Evolutionary conservation across 2,797 vertebrate genomes (phyloP), one percentile per base, ranked within the genome.

Genomic region (Pseudomugil tenellus): DNA sequence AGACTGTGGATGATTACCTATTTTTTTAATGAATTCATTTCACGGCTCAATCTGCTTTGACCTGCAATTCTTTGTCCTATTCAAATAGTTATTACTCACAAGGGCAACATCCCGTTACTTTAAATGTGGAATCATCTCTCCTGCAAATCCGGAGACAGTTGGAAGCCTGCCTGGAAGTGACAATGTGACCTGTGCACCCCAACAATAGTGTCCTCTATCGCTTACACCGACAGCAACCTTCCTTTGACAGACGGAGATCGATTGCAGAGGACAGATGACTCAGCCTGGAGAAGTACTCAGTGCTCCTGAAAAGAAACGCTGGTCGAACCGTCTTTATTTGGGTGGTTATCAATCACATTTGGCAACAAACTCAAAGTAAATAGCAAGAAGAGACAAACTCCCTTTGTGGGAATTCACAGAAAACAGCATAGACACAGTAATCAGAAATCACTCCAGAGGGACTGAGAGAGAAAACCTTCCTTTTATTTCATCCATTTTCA

Each of bases 261-360:
- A 67, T 58, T 64, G 26, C 37, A 0, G 39, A 71, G 83, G 76
- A 74, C 43, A 14, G 76, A 83, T 85, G 84, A 84, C 64, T 83
- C 77, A 65, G 79, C 71, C 60, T 53, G 46, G 28, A 52, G 70
- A 37, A 64, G 59, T 35, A 41, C 81, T 64, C 69, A 16, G 64
- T 39, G 58, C 64, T 70, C 63, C 25, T 51, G 25, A 55, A 62
- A 72, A 35, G 65, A 71, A 74, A 64, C 31, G 1, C 34, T 9
- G 39, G 43, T 79, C 70, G 46, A 77, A 82, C 61, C 0, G 8
- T 79, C 84, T 83, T 84, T 81, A 81, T 81, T 85, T 70, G 71
- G 74, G 29, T 2, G 1, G 53, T 76, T 74, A 84, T 87, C 72
- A 72, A 74, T 86, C 73, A 79, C 49, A 73, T 76, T 76, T 77